Conservation (phyloP, 2,888 invertebrate genomes). For the Aproaerema taeniolella region DNA sequence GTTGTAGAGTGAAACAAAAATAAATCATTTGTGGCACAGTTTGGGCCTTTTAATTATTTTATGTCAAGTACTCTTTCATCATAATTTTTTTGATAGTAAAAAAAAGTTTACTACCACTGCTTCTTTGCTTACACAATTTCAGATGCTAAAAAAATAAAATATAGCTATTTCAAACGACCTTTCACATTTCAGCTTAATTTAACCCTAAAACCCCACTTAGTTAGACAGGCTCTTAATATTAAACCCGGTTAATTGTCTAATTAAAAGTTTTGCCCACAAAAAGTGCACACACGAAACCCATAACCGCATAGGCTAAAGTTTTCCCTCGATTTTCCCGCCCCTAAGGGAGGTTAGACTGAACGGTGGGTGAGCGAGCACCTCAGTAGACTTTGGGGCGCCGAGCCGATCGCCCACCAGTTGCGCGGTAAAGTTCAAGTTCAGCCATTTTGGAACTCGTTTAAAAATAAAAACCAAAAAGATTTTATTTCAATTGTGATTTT, state of each 20-base stretch:
- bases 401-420: conserved; percentile 46
- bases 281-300: conserved; percentile 10
- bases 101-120: too few species aligned
- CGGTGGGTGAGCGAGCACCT: conserved; percentile 17
- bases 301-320: conserved; percentile 6
- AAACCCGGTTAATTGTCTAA: conserved; percentile 6
- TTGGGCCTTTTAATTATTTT: too few species aligned
- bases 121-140: too few species aligned
- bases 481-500: background rate
- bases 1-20: too few species aligned
- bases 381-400: conserved; percentile 51
- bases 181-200: too few species aligned
- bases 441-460: conserved; percentile 4
- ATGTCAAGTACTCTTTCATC: too few species aligned
- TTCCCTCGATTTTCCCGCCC: background rate
- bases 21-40: too few species aligned
- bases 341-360: conserved; percentile 1
- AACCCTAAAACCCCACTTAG: too few species aligned
- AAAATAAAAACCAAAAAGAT: conserved; percentile 3
- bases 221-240: background rate
- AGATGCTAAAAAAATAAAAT: too few species aligned
- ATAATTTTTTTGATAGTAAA: too few species aligned
- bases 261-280: conserved; percentile 12
- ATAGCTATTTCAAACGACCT: too few species aligned
- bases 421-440: conserved; percentile 35